phyloP scores from a whole-genome alignment of 2,797 vertebrate genomes.

The Balearica regulorum region DNA sequence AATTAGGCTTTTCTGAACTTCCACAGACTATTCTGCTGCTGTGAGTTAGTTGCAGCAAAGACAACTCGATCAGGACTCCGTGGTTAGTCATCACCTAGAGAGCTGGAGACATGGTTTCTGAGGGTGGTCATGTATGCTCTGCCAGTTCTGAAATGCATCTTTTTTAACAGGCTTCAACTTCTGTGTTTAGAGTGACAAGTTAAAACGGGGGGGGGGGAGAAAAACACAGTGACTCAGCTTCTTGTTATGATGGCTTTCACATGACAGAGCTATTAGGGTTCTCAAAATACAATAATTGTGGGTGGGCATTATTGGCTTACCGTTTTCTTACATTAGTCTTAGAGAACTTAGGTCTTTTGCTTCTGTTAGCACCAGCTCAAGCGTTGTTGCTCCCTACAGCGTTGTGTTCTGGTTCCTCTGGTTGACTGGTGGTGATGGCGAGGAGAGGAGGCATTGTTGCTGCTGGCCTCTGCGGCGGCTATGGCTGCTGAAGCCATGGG shows the following conservation, averaged over 20 bases:
- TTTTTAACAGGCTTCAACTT: not conserved
- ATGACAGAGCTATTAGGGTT: not conserved
- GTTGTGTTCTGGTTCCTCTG: not conserved
- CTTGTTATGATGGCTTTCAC: not conserved
- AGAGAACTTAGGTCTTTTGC: not conserved
- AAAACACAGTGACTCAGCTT: not conserved
- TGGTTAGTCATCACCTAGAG: not conserved
- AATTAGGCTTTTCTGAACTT: not conserved
- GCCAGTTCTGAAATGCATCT: not conserved
- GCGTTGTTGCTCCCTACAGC: not conserved
- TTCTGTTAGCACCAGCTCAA: not conserved
- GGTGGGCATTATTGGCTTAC: not conserved
- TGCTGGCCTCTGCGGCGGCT: not conserved
- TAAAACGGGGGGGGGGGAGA: not conserved
- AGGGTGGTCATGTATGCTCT: not conserved
- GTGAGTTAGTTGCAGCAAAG: not conserved
- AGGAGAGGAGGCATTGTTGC: not conserved
- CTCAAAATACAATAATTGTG: not conserved
- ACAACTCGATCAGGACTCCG: accelerated
- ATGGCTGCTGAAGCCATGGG: not conserved
- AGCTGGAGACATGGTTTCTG: not conserved
- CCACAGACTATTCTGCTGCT: not conserved
- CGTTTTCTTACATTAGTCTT: not conserved
- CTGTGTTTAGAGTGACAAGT: not conserved
- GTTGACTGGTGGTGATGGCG: not conserved